Base-by-base conservation (phyloP, 2,113 vertebrate genomes). In the Alethe diademata region DNA sequence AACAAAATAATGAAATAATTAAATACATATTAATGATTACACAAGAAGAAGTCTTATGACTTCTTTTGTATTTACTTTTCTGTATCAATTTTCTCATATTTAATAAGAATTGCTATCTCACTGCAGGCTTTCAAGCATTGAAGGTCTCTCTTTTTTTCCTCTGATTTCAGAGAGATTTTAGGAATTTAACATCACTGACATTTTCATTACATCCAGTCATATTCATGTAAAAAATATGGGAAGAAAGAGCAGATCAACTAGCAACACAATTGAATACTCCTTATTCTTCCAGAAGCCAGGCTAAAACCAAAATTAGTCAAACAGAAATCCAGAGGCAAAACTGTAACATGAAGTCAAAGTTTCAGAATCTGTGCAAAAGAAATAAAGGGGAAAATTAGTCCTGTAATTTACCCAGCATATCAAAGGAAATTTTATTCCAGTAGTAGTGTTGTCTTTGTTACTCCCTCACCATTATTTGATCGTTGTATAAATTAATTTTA, bases 401-500 rank as follows among this genome's bases (percentile, higher is more conserved):
- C 18, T 78, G 11, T 74, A 71, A 74, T 75, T 72, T 67, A 42
- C 11, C 29, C 56, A 82, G 23, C 8, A 19, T 69, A 71, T 3
- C 19, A 82, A 85, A 65, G 9, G 57, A 17, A 81, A 65, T 72
- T 86, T 91, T 61, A 85, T 85, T 96, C 25, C n/a, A 60, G 2
- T 33, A n/a, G 4, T 69, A 22, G 1, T 81, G 89, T 91, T 71
- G n/a, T 36, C n/a, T 36, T 40, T 67, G n/a, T 16, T 92, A 57
- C 8, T 91, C 38, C 28, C n/a, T 93, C 43, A 84, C 20, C 88
- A 42, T 84, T 60, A 72, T 35, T 85, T 50, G 18, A 86, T 75
- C 9, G 53, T 64, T 57, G 20, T 36, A 81, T 65, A 65, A 84
- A 91, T 74, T 91, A 84, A 81, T 95, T 87, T 51, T 51, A 65